Evolutionary conservation across 2,113 vertebrate genomes (phyloP).

Genomic region (Uropsilus gracilis): DNA sequence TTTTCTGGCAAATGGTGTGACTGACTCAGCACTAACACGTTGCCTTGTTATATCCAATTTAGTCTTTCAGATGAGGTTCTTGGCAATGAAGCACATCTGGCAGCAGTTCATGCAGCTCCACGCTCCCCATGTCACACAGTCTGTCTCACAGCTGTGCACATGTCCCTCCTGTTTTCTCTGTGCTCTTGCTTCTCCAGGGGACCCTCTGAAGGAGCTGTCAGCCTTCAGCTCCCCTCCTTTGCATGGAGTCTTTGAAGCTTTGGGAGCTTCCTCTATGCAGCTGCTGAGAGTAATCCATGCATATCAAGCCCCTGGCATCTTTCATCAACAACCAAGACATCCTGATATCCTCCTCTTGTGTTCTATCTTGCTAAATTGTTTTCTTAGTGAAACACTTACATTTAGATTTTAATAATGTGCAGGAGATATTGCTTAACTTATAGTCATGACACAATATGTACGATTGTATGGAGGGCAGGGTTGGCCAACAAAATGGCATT

Average conservation of each 20-base stretch:
- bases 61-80: not conserved
- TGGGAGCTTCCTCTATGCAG: not conserved
- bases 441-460: not conserved
- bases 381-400: not conserved
- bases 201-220: not conserved
- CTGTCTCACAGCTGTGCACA: not conserved
- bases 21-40: not conserved
- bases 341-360: not conserved
- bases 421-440: not conserved
- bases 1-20: not conserved
- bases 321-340: not conserved
- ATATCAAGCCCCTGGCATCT: not conserved
- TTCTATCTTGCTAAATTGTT: not conserved
- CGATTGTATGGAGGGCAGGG: not conserved
- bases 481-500: not conserved
- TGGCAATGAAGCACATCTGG: not conserved
- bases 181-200: not conserved
- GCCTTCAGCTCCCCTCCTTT: not conserved
- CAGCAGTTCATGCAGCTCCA: not conserved
- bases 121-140: not conserved
- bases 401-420: not conserved
- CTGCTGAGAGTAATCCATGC: not conserved
- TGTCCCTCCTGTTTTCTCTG: not conserved
- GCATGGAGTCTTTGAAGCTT: not conserved
- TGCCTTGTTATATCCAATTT: not conserved